Evolutionary conservation across 2,888 invertebrate species (phyloP), one percentile per base, ranked within the genome.

Genomic region (Leuctra nigra): DNA sequence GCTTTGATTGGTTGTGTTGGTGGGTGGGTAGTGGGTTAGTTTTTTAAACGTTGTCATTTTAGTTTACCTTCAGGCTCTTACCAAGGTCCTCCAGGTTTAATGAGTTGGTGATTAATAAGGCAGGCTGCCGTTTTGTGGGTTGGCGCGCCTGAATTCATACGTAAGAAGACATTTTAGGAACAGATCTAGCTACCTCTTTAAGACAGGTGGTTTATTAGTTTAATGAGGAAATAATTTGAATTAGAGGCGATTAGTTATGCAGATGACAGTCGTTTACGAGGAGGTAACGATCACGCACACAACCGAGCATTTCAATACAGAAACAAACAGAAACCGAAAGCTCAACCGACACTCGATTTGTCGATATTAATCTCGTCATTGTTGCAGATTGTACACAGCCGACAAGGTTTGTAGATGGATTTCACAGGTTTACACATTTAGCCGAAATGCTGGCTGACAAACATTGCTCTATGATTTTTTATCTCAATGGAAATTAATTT

Each of bases 281-380:
- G 73, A 74, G 73, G 73, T 71, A 71, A 73, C 73, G 73, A 73
- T 65, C 70, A 48, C 25, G 50, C 55, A 59, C 50, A 60, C 54
- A 50, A 54, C 54, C 39, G 56, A 58, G 41, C 33, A 55, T 29
- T 50, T n/a, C n/a, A 55, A 50, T 44, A 59, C 55, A 59, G 56
- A 55, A 61, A 44, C 58, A 50, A 61, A 36, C 46, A 59, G 50
- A 58, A 55, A 57, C 55, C 54, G 33, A 59, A 55, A 53, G 47
- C n/a, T n/a, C n/a, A n/a, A n/a, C n/a, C n/a, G n/a, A n/a, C n/a
- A n/a, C n/a, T n/a, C n/a, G n/a, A n/a, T n/a, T n/a, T n/a, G n/a
- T n/a, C n/a, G n/a, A n/a, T n/a, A n/a, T n/a, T n/a, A n/a, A n/a
- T n/a, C n/a, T n/a, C n/a, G n/a, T n/a, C n/a, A n/a, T n/a, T n/a